Evolutionary conservation across 2,888 invertebrate genomes (phyloP), one percentile per base, ranked within the genome.

Genomic region (Sisyra nigra): DNA sequence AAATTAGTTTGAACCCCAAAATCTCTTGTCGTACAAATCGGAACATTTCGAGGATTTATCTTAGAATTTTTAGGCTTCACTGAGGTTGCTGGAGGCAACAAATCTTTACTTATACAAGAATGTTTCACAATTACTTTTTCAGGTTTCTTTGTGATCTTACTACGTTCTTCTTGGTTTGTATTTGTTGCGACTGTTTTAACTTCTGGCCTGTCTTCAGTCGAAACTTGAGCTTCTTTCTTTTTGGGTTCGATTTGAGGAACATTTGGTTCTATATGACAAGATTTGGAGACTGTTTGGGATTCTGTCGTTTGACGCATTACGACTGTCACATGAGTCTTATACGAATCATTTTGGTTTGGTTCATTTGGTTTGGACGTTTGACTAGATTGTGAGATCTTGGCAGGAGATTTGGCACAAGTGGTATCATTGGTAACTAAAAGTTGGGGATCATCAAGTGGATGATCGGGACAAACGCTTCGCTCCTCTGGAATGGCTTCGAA

Each of bases 401-500:
- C 24, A 5, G 24, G 24, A 24, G 5, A 24, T 24, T 24, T 24
- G 24, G 24, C 24, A 24, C 24, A 24, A 24, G 7, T 24, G 24
- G 24, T 24, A 24, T 24, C 24, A n/a, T n/a, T n/a, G 24, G 24
- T 24, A 24, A n/a, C n/a, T n/a, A n/a, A n/a, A n/a, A n/a, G n/a
- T n/a, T 24, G 24, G 24, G 3, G 3, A 5, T 24, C 24, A 7
- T 24, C 24, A 7, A 7, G 3, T 24, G 24, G 24, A 24, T 5
- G 24, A 7, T 24, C 24, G 5, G 24, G 7, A 24, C 3, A 24
- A 49, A 66, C 65, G 53, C 66, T 65, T 47, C 64, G 63, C 54
- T 74, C 73, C 55, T 74, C 72, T 11, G 72, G 72, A 47, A 73
- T 73, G 4, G 67, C 68, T 49, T 72, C 71, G 53, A 71, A 71